phyloP scores from a whole-genome alignment of 92 coral and sea anemone genomes.

The Phenganax stokvisi region DNA sequence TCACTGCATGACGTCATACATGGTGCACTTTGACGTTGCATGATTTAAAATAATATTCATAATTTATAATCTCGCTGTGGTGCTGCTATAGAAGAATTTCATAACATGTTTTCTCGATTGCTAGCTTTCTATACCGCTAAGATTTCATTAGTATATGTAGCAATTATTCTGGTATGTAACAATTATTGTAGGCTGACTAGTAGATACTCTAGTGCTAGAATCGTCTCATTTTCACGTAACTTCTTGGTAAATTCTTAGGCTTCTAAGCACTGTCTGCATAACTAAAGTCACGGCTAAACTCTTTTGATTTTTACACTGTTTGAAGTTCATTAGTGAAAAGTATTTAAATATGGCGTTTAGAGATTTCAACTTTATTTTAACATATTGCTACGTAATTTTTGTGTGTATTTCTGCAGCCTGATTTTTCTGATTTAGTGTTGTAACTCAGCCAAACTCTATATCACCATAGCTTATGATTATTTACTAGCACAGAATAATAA shows the following conservation, averaged over 20 bases:
- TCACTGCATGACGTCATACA: neutral
- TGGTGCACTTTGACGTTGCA: too few species aligned
- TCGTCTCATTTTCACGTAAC: neutral
- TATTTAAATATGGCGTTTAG: neutral
- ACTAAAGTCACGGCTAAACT: neutral
- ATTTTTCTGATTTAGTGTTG: too few species aligned
- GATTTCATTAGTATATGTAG: conserved; percentile 2
- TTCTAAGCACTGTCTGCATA: neutral
- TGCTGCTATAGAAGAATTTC: neutral
- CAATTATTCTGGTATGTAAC: conserved; percentile 1
- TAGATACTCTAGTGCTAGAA: neutral
- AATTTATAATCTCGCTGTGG: neutral
- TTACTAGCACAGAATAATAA: conserved; percentile 30
- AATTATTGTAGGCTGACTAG: neutral
- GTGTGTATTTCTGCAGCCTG: too few species aligned
- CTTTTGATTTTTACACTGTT: neutral
- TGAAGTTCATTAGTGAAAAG: neutral
- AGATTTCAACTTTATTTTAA: neutral
- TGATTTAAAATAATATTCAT: neutral
- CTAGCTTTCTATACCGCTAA: too few species aligned
- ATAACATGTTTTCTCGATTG: neutral
- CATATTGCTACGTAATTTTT: neutral
- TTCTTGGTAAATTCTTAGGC: neutral
- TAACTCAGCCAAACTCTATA: too few species aligned
- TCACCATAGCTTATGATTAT: neutral